These are phyloP conservation scores for Olivierus martensii DNA, from an alignment of 1,140 invertebrate species.

Conservation along the genomic window DNA sequence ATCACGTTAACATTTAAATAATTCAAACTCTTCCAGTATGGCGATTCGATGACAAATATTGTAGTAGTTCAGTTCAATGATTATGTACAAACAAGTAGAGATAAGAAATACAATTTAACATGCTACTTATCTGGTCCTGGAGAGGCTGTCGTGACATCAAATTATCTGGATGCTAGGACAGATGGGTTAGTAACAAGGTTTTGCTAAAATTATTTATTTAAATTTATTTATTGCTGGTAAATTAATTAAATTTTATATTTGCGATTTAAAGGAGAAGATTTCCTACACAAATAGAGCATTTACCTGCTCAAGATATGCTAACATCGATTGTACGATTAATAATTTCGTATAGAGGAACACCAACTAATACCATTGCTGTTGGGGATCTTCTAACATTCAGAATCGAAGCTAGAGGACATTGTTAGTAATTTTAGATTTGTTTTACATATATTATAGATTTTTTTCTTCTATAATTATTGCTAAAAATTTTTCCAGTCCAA, in stretches of 20 bases:
- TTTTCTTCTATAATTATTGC: too few relatives aligned
- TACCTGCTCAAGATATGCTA: slow-evolving; percentile 76
- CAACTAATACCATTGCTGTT: slow-evolving; percentile 82
- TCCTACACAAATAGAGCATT: slow-evolving; percentile 77
- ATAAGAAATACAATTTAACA: slow-evolving; percentile 82
- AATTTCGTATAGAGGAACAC: slow-evolving; percentile 77
- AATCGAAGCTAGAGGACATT: slow-evolving; percentile 74
- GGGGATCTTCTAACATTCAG: slow-evolving; percentile 81
- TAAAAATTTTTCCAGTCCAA: slow-evolving; percentile 17
- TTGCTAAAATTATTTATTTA: too few relatives aligned
- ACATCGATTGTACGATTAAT: slow-evolving; percentile 70
- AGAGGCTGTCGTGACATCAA: slow-evolving; percentile 81
- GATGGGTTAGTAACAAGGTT: slow-evolving; percentile 21
- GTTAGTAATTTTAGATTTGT: too few relatives aligned
- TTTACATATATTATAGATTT: too few relatives aligned
- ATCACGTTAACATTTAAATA: too few relatives aligned
- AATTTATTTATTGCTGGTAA: too few relatives aligned
- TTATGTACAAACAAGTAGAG: slow-evolving; percentile 74
- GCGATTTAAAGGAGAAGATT: slow-evolving; percentile 39
- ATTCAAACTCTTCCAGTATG: slow-evolving; percentile 43
- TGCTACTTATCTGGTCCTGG: slow-evolving; percentile 78
- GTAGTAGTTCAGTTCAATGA: slow-evolving; percentile 88
- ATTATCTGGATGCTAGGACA: slow-evolving; percentile 79
- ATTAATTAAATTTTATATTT: too few relatives aligned
- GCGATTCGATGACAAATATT: slow-evolving; percentile 84